phyloP scores from a whole-genome alignment of 2,113 vertebrate species.

The Lophura nycthemera region DNA sequence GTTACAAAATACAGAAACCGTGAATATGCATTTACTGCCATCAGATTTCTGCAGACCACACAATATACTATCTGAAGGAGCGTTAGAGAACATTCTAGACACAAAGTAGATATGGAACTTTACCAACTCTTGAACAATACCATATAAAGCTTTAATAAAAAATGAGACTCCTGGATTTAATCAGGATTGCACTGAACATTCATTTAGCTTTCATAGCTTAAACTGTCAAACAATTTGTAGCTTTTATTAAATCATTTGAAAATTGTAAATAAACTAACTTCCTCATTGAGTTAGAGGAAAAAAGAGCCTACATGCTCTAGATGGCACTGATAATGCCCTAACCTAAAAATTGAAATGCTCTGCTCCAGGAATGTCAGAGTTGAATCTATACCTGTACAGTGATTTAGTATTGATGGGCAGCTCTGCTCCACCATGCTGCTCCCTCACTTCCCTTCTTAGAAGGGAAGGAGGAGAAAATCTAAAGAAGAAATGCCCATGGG shows the following conservation, averaged over 20 bases:
- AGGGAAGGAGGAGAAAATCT: background rate
- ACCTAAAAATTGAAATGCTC: background rate
- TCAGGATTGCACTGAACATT: background rate
- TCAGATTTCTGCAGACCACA: background rate
- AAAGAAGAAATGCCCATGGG: background rate
- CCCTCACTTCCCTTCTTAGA: background rate
- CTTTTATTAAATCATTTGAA: background rate
- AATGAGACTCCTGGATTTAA: background rate
- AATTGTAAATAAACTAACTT: background rate
- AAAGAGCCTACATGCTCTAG: background rate
- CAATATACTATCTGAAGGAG: background rate
- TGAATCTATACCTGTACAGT: background rate
- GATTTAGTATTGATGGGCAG: background rate
- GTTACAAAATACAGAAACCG: background rate
- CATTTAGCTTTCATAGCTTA: background rate
- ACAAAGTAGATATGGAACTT: background rate
- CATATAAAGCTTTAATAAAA: background rate
- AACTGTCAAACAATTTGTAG: background rate
- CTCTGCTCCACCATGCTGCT: background rate
- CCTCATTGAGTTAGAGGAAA: background rate
- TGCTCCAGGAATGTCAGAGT: background rate
- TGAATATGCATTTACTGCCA: background rate
- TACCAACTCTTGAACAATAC: background rate
- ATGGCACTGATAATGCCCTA: rapidly evolving
- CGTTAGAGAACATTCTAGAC: background rate